Conservation (phyloP, 2,888 invertebrate species). For the Poecilobothrus nobilitatus region DNA sequence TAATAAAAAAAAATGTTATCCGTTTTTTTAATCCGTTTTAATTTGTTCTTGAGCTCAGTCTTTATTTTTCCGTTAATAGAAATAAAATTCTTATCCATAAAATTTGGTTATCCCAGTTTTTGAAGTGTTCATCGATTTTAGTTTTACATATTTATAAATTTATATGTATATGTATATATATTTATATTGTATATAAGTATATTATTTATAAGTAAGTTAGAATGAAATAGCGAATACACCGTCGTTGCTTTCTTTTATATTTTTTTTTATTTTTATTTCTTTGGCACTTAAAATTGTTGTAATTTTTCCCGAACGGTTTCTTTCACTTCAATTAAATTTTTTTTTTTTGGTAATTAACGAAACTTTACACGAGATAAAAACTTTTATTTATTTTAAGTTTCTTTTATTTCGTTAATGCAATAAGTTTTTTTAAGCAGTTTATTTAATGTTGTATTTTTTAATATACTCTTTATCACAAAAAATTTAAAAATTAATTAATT, state of each 20-base stretch:
- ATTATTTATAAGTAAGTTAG: neutral
- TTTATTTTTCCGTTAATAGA: conserved; percentile 4
- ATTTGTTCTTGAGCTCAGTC: neutral
- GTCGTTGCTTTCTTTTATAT: neutral
- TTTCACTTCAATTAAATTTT: neutral
- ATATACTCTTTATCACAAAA: neutral
- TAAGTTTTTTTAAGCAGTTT: neutral
- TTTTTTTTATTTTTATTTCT: neutral
- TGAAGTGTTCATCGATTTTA: neutral
- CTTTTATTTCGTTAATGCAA: neutral
- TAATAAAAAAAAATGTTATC: neutral
- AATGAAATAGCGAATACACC: neutral
- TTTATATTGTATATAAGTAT: neutral
- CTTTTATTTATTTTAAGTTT: neutral
- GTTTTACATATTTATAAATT: neutral
- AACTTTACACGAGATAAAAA: neutral
- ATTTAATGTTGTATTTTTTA: no score
- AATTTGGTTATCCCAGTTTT: conserved; percentile 2
- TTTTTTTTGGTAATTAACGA: neutral
- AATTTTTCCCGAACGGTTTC: neutral
- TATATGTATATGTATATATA: neutral
- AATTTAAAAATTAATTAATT: neutral
- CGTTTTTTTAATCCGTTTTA: neutral
- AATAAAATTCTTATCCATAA: conserved; percentile 3
- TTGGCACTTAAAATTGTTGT: neutral